These are phyloP conservation scores for Drosophila triauraria DNA, from an alignment of 1,140 invertebrate species.

Conservation along the genomic window DNA sequence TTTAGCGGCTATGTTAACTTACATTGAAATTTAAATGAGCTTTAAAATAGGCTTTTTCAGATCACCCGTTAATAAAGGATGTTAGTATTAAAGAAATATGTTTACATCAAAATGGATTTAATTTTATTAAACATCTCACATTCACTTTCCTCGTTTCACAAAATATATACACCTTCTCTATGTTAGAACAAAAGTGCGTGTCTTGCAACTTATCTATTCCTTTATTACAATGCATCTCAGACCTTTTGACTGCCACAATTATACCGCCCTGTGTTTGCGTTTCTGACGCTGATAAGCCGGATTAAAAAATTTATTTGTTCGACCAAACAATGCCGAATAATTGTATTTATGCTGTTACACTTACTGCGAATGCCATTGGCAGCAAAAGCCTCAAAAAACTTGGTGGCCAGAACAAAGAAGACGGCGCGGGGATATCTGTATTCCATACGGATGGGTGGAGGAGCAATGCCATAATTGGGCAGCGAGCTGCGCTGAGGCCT, in stretches of 20 bases:
- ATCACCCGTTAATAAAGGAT: too few species aligned
- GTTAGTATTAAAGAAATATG: background rate
- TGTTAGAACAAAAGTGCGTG: background rate
- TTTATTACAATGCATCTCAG: slow-evolving; percentile 15
- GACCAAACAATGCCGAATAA: slow-evolving; percentile 50
- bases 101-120: background rate
- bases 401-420: slow-evolving; percentile 73
- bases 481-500: slow-evolving; percentile 51
- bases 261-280: slow-evolving; percentile 42
- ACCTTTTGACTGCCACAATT: slow-evolving; percentile 24
- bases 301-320: slow-evolving; percentile 36
- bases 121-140: background rate
- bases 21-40: too few species aligned
- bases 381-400: slow-evolving; percentile 84
- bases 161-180: too few species aligned
- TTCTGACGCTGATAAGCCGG: slow-evolving; percentile 52
- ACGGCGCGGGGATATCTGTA: slow-evolving; percentile 79
- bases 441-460: slow-evolving; percentile 52
- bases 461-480: slow-evolving; percentile 72
- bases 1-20: too few species aligned
- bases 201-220: slow-evolving; percentile 22
- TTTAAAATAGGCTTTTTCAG: too few species aligned
- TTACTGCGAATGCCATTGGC: slow-evolving; percentile 84
- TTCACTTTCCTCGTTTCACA: too few species aligned
- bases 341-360: slow-evolving; percentile 54